A percentile compares a stretch with the other conserved stretches of the same genome.
Conservation (phyloP, 2,797 vertebrate species). For the Helicolenus hilgendorfi region DNA sequence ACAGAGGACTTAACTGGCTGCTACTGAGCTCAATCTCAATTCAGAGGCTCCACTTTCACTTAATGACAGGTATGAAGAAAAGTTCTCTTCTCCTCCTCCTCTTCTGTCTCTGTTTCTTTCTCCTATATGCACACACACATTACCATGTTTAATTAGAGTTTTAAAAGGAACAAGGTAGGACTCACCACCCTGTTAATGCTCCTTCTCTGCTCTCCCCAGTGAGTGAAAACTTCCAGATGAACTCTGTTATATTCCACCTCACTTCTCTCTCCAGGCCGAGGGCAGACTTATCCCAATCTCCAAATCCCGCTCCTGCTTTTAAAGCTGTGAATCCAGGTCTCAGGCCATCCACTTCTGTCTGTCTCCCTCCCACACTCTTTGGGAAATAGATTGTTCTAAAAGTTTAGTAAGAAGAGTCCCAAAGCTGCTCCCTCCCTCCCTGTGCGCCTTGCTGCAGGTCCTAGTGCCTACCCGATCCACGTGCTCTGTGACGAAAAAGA, state of each 20-base stretch:
- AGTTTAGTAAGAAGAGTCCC: slow-evolving; percentile 85
- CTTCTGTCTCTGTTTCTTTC: not conserved
- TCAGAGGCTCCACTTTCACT: slow-evolving; percentile 68
- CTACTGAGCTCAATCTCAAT: slow-evolving; percentile 56
- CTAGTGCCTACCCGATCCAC: slow-evolving; percentile 85
- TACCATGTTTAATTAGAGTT: slow-evolving; percentile 34
- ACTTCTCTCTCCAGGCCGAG: slow-evolving; percentile 48
- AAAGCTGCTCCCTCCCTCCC: slow-evolving; percentile 81
- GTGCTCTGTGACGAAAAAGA: slow-evolving; percentile 3
- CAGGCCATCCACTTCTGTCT: slow-evolving; percentile 82
- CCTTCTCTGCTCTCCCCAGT: slow-evolving; percentile 52
- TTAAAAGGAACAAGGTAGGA: slow-evolving; percentile 40
- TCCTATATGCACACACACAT: slow-evolving; percentile 2
- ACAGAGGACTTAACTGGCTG: slow-evolving; percentile 20
- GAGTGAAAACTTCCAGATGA: slow-evolving; percentile 68
- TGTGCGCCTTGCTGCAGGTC: slow-evolving; percentile 76
- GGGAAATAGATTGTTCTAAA: slow-evolving; percentile 90
- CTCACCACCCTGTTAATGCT: slow-evolving; percentile 77
- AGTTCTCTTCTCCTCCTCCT: not conserved
- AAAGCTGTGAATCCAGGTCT: slow-evolving; percentile 82
- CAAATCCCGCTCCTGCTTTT: slow-evolving; percentile 74
- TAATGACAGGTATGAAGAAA: slow-evolving; percentile 73
- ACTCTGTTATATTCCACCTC: slow-evolving; percentile 84
- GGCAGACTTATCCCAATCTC: slow-evolving; percentile 79
- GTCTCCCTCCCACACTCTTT: slow-evolving; percentile 86